These are phyloP conservation scores for Pelodiscus sinensis DNA, from an alignment of 2,113 vertebrate species.

Conservation along the genomic window DNA sequence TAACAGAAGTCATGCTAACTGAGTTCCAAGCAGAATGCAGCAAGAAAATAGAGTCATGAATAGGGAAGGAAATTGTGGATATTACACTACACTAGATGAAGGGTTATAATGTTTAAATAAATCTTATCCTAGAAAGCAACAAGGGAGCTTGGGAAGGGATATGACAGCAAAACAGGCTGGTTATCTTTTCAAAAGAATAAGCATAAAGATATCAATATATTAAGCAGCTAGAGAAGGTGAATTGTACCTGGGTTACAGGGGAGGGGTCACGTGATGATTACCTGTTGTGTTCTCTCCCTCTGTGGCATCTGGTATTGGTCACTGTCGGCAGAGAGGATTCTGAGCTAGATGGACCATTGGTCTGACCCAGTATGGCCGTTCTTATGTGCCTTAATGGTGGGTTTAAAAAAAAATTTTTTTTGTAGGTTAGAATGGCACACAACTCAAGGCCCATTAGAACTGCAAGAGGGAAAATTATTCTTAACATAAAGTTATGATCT, in stretches of 20 bases:
- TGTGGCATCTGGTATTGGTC: too few species aligned
- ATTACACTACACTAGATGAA: not conserved
- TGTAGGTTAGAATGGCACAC: not conserved
- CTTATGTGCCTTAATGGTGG: not conserved
- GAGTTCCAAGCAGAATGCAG: not conserved
- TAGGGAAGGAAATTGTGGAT: not conserved
- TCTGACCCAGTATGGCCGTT: too few species aligned
- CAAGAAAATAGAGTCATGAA: not conserved
- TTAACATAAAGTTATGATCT: not conserved
- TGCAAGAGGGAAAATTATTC: fast-evolving
- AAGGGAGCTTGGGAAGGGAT: fast-evolving
- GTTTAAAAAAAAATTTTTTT: not conserved
- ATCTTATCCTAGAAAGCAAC: not conserved
- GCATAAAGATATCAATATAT: not conserved
- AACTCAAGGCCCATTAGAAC: not conserved
- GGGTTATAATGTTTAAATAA: not conserved
- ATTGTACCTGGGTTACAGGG: not conserved
- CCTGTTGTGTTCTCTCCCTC: too few species aligned
- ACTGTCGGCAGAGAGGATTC: too few species aligned
- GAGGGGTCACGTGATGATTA: too few species aligned
- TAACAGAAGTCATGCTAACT: not conserved
- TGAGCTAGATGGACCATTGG: too few species aligned
- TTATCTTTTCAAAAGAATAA: not conserved
- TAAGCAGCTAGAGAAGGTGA: not conserved
- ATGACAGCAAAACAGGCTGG: not conserved